Conservation (phyloP, 2,113 vertebrate genomes). For the Pheucticus melanocephalus region DNA sequence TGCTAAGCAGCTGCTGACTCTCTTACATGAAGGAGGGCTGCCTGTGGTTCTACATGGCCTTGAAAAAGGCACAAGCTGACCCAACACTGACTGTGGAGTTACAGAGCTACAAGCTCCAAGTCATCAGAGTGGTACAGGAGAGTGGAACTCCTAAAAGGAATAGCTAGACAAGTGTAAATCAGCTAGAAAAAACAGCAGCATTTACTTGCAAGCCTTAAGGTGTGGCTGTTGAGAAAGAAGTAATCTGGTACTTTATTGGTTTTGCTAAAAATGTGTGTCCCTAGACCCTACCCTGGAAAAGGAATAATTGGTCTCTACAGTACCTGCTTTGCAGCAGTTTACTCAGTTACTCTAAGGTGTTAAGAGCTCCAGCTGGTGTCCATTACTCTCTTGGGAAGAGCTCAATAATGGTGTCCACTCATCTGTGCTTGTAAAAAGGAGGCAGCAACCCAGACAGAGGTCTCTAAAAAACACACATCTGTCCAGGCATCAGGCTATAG, state of each 20-base stretch:
- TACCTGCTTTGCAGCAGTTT: neutral
- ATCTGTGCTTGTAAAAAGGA: neutral
- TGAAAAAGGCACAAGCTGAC: neutral
- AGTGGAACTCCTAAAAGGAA: neutral
- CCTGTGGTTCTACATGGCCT: neutral
- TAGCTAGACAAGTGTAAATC: neutral
- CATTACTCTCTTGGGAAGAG: neutral
- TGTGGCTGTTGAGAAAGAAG: neutral
- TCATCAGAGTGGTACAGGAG: neutral
- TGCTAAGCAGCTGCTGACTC: neutral
- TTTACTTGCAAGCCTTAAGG: neutral
- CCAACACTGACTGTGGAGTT: neutral
- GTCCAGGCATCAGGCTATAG: neutral
- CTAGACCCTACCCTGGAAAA: neutral
- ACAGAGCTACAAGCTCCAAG: neutral
- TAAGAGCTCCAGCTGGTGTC: neutral
- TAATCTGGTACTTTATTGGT: neutral
- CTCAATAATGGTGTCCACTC: neutral
- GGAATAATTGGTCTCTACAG: neutral
- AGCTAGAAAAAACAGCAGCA: neutral
- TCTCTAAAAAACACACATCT: neutral
- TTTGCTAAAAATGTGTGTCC: neutral
- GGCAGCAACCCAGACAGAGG: neutral
- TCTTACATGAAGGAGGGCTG: neutral
- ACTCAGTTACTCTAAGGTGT: too few relatives aligned